Conservation (phyloP, 2,113 vertebrate genomes). For the Daubentonia madagascariensis region DNA sequence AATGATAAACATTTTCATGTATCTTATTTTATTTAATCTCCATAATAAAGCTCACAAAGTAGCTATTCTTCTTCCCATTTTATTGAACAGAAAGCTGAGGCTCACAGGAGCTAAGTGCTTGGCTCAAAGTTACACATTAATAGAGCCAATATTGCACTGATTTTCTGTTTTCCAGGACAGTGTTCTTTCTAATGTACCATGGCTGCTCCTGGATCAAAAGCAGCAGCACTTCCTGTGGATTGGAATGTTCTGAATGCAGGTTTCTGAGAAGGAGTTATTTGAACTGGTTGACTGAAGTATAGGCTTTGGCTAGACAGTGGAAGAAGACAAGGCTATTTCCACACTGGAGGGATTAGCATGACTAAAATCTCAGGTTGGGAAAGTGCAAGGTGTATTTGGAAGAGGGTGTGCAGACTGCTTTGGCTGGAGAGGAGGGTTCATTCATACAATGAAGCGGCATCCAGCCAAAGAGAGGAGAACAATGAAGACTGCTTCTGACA, state of each 20-base stretch:
- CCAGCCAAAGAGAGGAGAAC: slow-evolving; percentile 25
- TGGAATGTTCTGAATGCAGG: neutral
- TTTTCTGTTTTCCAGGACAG: neutral
- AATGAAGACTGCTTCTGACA: neutral
- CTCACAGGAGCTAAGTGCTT: neutral
- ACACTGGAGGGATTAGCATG: neutral
- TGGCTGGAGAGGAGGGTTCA: slow-evolving; percentile 23
- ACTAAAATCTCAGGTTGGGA: slow-evolving; percentile 7
- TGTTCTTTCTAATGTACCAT: neutral
- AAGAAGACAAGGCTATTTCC: slow-evolving; percentile 22
- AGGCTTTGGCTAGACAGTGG: slow-evolving; percentile 31
- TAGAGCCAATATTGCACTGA: neutral
- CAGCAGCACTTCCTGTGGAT: neutral
- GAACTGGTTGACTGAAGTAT: slow-evolving; percentile 37
- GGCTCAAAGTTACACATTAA: neutral
- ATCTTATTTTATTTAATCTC: neutral
- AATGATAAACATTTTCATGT: neutral
- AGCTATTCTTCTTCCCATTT: neutral
- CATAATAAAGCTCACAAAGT: neutral
- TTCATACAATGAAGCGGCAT: slow-evolving; percentile 18
- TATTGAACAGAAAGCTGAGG: neutral
- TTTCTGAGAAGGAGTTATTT: neutral
- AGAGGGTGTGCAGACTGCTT: neutral
- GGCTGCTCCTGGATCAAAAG: neutral
- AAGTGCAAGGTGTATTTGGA: slow-evolving; percentile 33